phyloP scores from a whole-genome alignment of 2,888 invertebrate species.

The Coelopa pilipes region DNA sequence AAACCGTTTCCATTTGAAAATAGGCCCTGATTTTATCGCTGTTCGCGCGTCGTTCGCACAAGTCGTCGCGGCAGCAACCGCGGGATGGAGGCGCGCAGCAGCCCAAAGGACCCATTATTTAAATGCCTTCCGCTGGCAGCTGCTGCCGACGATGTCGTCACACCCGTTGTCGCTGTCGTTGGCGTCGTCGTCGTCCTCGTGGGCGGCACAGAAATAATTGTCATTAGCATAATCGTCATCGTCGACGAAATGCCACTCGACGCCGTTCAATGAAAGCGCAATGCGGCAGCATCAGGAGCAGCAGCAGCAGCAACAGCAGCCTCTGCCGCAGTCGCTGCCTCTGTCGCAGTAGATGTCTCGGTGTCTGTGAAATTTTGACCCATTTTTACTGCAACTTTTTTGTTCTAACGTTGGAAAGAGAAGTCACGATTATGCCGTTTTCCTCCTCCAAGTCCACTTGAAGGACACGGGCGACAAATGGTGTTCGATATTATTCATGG shows the following conservation, averaged over 20 bases:
- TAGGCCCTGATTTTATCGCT: no score
- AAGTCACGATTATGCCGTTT: conserved; percentile 44
- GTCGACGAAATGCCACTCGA: conserved; percentile 23
- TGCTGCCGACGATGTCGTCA: neutral
- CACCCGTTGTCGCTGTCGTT: no score
- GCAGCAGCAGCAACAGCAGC: neutral
- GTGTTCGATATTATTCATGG: conserved; percentile 44
- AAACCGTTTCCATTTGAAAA: no score
- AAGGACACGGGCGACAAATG: conserved; percentile 41
- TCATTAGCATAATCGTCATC: conserved; percentile 8
- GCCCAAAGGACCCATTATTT: no score
- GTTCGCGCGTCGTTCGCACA: no score
- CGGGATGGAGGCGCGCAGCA: no score
- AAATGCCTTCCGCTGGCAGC: neutral
- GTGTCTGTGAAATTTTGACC: conserved; percentile 44
- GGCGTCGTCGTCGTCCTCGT: no score
- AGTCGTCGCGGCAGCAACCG: no score
- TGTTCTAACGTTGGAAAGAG: neutral
- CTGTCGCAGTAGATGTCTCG: conserved; percentile 13
- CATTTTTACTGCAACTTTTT: conserved; percentile 42
- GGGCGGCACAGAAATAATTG: no score
- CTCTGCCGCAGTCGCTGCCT: conserved; percentile 18
- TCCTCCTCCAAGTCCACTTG: conserved; percentile 46
- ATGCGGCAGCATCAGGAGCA: conserved; percentile 1
- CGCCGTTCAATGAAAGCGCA: conserved; percentile 30